Base-by-base conservation (phyloP, 2,797 vertebrate genomes). In the Adelosebastes latens region DNA sequence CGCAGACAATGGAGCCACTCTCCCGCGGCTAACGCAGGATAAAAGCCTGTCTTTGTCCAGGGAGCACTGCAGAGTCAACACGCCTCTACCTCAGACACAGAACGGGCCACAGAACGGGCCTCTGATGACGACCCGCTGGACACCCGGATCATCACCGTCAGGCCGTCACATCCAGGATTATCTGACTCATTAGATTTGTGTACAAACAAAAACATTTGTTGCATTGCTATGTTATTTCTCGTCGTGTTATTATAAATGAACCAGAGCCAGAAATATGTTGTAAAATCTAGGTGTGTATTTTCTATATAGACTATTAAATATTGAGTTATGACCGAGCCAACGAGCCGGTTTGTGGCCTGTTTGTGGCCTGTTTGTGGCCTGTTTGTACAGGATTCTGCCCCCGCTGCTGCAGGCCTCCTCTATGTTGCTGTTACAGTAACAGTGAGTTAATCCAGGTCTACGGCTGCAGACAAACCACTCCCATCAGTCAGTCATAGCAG, bases 1-100 rank as follows among this genome's bases (percentile, higher is more conserved):
- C 18, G 6, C 39, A 42, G 39, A 42, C 89, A 93, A 93, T 89
- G 73, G 87, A 80, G 72, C 56, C 89, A 77, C 70, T 90, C 79
- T 79, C 56, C 69, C 71, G 9, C 63, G 27, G 16, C 81, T 90
- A 88, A 88, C 56, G 1, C 39, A n/a, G 82, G 63, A 65, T 85
- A 68, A 89, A 92, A 46, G 79, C 82, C 16, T 0, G 64, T 46
- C 79, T 87, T 91, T 93, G 87, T 92, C 55, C 75, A 64, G 58
- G 61, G 42, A 72, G 68, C 73, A 76, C 70, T 31, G 81, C 11
- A 22, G 70, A 85, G 85, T 89, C 81, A 79, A 78, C 73, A 85
- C 10, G 34, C 79, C 87, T 85, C 81, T 79, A 86, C 80, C 87
- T 82, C 80, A 74, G 73, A 64, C 61, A 63, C 63, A 55, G 52